Evolutionary conservation across 92 coral and sea anemone genomes (phyloP).

Genomic region (Paramuricea clavata): DNA sequence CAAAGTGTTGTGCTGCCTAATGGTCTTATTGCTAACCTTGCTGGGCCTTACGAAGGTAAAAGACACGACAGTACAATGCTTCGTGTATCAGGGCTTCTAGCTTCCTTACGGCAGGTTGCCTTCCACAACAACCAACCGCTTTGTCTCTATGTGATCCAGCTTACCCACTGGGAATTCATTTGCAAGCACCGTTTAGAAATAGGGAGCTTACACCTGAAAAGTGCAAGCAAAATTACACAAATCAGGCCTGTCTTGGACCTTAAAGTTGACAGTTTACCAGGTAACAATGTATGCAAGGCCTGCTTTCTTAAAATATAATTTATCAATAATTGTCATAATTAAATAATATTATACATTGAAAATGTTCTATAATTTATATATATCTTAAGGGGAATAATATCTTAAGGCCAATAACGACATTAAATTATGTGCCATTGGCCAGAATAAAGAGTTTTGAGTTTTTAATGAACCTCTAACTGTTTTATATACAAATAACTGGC

Average conservation of each 20-base stretch:
- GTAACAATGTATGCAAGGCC: not conserved
- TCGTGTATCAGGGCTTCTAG: constrained; percentile 41
- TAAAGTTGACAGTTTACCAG: constrained; percentile 18
- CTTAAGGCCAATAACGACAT: no score
- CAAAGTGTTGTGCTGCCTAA: constrained; percentile 18
- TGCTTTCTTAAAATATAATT: no score
- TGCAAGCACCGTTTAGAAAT: not conserved
- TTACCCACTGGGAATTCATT: not conserved
- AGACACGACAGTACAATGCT: constrained; percentile 58
- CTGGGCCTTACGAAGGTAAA: constrained; percentile 53
- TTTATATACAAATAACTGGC: no score
- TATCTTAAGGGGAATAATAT: no score
- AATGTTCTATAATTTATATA: no score
- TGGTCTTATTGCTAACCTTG: constrained; percentile 41
- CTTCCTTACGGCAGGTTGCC: constrained; percentile 30
- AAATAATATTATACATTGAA: no score
- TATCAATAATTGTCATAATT: no score
- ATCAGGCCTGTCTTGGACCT: no score
- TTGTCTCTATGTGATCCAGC: constrained; percentile 59
- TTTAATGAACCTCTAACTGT: no score
- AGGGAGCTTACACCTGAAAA: not conserved
- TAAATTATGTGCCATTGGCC: no score
- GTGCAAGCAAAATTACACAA: no score
- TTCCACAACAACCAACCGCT: constrained; percentile 38
- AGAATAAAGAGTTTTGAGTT: no score